These are phyloP conservation scores for Ploceus nigricollis DNA, from an alignment of 2,113 vertebrate species.

Conservation along the genomic window DNA sequence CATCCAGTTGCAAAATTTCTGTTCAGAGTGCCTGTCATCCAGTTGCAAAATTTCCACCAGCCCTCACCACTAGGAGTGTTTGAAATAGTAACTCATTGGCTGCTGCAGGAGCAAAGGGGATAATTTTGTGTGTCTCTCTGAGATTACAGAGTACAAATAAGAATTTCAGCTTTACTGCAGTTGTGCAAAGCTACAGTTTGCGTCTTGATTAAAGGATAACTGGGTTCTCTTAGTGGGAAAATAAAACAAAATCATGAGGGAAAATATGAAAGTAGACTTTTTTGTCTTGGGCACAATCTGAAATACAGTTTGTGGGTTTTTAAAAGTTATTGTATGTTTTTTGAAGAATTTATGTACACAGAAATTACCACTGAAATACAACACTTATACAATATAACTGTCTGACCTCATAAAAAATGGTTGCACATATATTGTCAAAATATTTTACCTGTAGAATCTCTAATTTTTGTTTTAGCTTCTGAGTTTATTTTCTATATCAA, in stretches of 20 bases:
- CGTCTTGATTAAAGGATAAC: not conserved
- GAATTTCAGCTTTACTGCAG: not conserved
- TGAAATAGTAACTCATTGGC: not conserved
- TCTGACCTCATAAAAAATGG: not conserved
- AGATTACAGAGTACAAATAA: not conserved
- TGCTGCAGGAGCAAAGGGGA: not conserved
- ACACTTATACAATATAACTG: accelerated
- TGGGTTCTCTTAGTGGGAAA: not conserved
- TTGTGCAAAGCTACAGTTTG: not conserved
- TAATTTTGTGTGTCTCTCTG: not conserved
- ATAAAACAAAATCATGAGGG: not conserved
- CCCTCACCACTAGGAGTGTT: not conserved
- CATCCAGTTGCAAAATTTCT: no score
- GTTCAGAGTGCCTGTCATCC: not conserved
- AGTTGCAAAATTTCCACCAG: not conserved
- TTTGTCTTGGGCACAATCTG: not conserved
- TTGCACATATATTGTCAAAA: not conserved
- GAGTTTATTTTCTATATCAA: not conserved
- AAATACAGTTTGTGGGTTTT: not conserved
- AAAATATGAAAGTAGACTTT: not conserved
- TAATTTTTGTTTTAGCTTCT: not conserved
- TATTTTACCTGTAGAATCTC: not conserved
- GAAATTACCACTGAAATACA: not conserved
- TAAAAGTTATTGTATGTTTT: not conserved
- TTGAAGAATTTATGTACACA: not conserved